Conservation (phyloP, 2,797 vertebrate species). For the Trematomus bernacchii region DNA sequence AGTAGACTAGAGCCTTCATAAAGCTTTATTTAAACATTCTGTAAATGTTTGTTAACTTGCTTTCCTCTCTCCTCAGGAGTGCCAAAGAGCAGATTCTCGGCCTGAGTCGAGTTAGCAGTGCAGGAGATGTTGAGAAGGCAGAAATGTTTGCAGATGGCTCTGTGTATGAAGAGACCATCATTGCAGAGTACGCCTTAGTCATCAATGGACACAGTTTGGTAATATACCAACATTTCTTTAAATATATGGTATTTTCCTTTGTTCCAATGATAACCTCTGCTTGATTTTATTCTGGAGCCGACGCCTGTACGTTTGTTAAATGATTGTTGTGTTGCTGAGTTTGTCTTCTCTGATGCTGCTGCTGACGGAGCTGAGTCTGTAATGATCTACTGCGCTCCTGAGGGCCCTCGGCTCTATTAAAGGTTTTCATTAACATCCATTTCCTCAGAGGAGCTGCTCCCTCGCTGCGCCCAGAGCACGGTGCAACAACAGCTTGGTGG, state of each 20-base stretch:
- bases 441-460: conserved; percentile 51
- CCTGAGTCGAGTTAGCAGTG: conserved; percentile 70
- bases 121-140: conserved; percentile 71
- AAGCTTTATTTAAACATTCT: not conserved
- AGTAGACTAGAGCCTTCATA: not conserved
- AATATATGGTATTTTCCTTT: not conserved
- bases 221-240: conserved; percentile 51
- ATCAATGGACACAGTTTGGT: conserved; percentile 89
- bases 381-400: conserved; percentile 63
- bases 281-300: conserved; percentile 25
- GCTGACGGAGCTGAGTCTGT: conserved; percentile 41
- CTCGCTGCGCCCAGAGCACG: conserved; percentile 36
- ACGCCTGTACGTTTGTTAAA: conserved; percentile 30
- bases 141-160: conserved; percentile 69
- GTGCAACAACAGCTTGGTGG: conserved; percentile 14
- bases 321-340: conserved; percentile 23
- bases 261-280: not conserved
- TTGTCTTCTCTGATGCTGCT: conserved; percentile 27
- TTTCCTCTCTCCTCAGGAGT: conserved; percentile 70
- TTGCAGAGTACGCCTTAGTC: conserved; percentile 86
- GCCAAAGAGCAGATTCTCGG: conserved; percentile 81
- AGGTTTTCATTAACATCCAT: conserved; percentile 74
- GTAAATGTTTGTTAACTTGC: not conserved
- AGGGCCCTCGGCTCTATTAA: conserved; percentile 51
- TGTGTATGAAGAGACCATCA: conserved; percentile 83